Conservation (phyloP, 1,140 invertebrate species). For the Dermatophagoides farinae region DNA sequence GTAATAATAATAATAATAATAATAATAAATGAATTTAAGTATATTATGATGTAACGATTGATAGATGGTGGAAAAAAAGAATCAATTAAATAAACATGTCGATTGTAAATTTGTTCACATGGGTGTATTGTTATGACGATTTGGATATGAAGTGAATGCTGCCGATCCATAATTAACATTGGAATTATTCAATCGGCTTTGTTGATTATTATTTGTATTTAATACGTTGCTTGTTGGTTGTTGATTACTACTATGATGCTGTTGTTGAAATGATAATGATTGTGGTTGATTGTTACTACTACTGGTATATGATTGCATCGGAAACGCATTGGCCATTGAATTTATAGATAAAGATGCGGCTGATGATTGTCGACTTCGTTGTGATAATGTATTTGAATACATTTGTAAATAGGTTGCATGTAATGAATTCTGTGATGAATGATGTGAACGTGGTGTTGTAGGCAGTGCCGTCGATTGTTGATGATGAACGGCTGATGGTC, state of each 20-base stretch:
- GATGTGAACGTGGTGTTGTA: not conserved
- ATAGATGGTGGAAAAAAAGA: no score
- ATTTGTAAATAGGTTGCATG: not conserved
- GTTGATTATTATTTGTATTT: no score
- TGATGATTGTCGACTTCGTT: slow-evolving; percentile 3
- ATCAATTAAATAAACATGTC: not conserved
- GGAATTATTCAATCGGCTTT: not conserved
- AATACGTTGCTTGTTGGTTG: no score
- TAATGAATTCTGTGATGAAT: slow-evolving; percentile 1
- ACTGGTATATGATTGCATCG: not conserved
- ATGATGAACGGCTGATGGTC: not conserved
- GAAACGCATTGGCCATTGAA: not conserved
- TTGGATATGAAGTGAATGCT: not conserved
- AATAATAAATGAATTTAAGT: no score
- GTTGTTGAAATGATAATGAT: not conserved
- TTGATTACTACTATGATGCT: not conserved
- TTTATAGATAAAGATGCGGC: not conserved
- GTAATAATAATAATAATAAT: no score
- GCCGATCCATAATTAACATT: not conserved
- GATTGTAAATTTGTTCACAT: not conserved
- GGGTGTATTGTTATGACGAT: not conserved
- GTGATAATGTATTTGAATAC: not conserved
- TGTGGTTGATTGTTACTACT: not conserved
- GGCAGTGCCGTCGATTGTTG: not conserved
- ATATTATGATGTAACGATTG: no score